Conservation (phyloP, 2,797 vertebrate species). For the Bradypodion ventrale region DNA sequence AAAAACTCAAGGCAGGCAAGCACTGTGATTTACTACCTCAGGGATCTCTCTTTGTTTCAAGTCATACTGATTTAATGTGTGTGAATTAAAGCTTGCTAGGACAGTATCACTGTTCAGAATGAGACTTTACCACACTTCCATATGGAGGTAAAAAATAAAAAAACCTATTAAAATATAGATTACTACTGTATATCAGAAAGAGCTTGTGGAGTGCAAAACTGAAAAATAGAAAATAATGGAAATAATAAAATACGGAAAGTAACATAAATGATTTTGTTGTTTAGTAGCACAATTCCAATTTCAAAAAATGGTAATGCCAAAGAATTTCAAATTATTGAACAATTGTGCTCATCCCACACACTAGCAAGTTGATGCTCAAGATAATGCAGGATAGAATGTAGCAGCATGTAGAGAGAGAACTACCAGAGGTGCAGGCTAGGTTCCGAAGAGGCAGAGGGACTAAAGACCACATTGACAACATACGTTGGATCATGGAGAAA, state of each 20-base stretch:
- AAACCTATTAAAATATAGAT: background rate
- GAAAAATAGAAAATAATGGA: background rate
- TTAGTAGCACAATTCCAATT: too few species aligned
- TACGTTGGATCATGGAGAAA: too few species aligned
- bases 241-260: background rate
- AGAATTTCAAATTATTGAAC: too few species aligned
- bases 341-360: too few species aligned
- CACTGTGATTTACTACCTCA: background rate
- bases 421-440: too few species aligned
- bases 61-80: background rate
- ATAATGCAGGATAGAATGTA: too few species aligned
- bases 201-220: background rate
- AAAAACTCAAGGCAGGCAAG: background rate
- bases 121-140: background rate
- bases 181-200: background rate
- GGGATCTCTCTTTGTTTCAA: background rate
- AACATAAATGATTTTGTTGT: too few species aligned
- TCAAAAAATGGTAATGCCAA: too few species aligned
- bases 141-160: background rate
- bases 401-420: too few species aligned
- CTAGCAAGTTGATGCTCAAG: too few species aligned
- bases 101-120: background rate
- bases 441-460: too few species aligned
- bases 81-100: constrained; percentile 1
- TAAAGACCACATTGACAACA: too few species aligned